Percentiles rank a stretch among this genome's conserved stretches.
Conservation (phyloP, 92 coral and sea anemone genomes). For the Galaxea fascicularis region DNA sequence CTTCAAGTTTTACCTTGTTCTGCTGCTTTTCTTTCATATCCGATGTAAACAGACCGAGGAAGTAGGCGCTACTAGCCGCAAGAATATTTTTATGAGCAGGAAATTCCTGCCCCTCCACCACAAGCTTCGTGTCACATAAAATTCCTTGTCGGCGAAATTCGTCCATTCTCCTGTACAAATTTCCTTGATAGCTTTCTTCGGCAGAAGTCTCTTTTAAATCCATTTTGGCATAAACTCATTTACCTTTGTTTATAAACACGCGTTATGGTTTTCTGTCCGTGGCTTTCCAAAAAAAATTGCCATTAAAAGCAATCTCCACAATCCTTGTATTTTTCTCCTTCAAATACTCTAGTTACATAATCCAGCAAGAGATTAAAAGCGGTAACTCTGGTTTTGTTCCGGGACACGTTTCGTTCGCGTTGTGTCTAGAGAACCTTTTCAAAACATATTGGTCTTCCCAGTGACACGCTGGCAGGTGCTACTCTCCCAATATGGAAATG, state of each 20-base stretch:
- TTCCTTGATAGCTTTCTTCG: slow-evolving; percentile 60
- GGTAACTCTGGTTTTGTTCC: not conserved
- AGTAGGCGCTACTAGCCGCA: slow-evolving; percentile 90
- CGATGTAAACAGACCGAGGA: slow-evolving; percentile 88
- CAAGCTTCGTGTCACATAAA: slow-evolving; percentile 81
- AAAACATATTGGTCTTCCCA: slow-evolving; percentile 12
- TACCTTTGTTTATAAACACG: not conserved
- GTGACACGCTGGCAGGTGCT: slow-evolving; percentile 48
- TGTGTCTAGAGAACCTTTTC: slow-evolving; percentile 25
- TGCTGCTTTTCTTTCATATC: slow-evolving; percentile 87
- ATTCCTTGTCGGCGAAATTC: slow-evolving; percentile 83
- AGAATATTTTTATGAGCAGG: slow-evolving; percentile 89
- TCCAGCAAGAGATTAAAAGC: not conserved
- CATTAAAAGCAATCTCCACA: not conserved
- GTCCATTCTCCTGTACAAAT: slow-evolving; percentile 68
- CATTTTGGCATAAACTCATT: slow-evolving; percentile 5
- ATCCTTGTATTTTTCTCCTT: not conserved
- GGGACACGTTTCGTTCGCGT: not conserved
- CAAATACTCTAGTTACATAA: not conserved
- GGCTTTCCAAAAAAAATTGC: not conserved
- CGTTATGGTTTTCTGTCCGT: not conserved
- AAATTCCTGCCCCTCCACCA: slow-evolving; percentile 82
- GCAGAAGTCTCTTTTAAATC: slow-evolving; percentile 1
- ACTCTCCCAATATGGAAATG: slow-evolving; percentile 46
- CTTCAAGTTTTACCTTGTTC: slow-evolving; percentile 68